These are phyloP conservation scores for Villa cingulata DNA, from an alignment of 2,888 invertebrate genomes.

Conservation along the genomic window DNA sequence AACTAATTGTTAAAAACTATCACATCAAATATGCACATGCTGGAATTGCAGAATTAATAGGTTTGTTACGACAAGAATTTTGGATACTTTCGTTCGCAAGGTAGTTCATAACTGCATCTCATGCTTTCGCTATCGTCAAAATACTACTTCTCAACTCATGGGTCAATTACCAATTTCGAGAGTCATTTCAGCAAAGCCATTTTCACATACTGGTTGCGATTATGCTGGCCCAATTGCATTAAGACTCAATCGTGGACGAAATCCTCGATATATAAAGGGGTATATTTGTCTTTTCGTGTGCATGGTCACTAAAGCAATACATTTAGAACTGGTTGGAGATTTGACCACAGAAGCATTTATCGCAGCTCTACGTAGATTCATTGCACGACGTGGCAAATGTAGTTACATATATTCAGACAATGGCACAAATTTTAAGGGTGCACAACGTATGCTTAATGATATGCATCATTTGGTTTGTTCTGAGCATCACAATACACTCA, in stretches of 20 bases:
- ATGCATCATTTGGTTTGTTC: no score
- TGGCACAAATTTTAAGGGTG: no score
- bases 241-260: not conserved
- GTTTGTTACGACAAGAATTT: slow-evolving; percentile 1
- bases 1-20: not conserved
- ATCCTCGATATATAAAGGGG: not conserved
- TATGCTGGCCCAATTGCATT: slow-evolving; percentile 4
- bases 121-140: not conserved
- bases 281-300: slow-evolving; percentile 3
- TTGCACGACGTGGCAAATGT: no score
- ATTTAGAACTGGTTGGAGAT: not conserved
- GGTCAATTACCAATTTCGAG: not conserved
- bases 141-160: not conserved
- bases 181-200: slow-evolving; percentile 2
- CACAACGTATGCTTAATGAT: no score
- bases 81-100: slow-evolving; percentile 4
- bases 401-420: no score
- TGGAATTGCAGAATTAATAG: not conserved
- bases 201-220: slow-evolving; percentile 8
- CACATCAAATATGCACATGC: slow-evolving; percentile 1
- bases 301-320: not conserved
- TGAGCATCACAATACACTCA: no score
- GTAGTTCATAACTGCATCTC: no score
- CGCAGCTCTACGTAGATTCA: not conserved
- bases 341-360: slow-evolving; percentile 1